Evolutionary conservation across 2,888 invertebrate genomes (phyloP).

Genomic region (Zaprionus bogoriensis): DNA sequence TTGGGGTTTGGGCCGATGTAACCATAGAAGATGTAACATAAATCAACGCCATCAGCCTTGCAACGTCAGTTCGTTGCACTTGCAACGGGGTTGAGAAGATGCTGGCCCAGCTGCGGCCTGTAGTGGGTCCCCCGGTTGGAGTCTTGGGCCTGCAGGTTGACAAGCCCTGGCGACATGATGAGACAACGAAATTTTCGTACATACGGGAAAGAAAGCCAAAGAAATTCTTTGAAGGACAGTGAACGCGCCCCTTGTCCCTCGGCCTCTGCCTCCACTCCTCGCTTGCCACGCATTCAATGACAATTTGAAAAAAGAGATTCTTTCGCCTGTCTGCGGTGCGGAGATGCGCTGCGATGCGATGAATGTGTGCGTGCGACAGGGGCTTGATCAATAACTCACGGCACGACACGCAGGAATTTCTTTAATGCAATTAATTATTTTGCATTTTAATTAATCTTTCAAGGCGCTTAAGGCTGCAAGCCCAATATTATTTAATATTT

Average conservation of each 20-base stretch:
- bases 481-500: no score
- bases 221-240: slow-evolving; percentile 76
- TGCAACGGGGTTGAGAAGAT: slow-evolving; percentile 45
- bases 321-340: slow-evolving; percentile 16
- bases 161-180: slow-evolving; percentile 73
- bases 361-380: neutral
- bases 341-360: neutral
- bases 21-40: slow-evolving; percentile 77
- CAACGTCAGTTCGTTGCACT: slow-evolving; percentile 74
- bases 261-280: neutral
- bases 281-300: slow-evolving; percentile 47
- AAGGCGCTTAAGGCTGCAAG: no score
- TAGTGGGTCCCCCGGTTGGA: neutral
- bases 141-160: slow-evolving; percentile 61
- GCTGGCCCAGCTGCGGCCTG: slow-evolving; percentile 1
- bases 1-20: slow-evolving; percentile 56
- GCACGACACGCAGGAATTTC: neutral
- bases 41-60: slow-evolving; percentile 77
- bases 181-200: slow-evolving; percentile 66
- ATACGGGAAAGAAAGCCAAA: slow-evolving; percentile 63
- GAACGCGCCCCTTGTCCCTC: slow-evolving; percentile 16
- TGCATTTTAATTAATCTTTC: no score
- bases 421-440: no score
- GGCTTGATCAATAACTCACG: neutral
- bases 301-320: slow-evolving; percentile 65